A percentile compares a stretch with the other conserved stretches of the same genome.
Conservation (phyloP, 2,113 vertebrate species). For the Corvus moneduloides region DNA sequence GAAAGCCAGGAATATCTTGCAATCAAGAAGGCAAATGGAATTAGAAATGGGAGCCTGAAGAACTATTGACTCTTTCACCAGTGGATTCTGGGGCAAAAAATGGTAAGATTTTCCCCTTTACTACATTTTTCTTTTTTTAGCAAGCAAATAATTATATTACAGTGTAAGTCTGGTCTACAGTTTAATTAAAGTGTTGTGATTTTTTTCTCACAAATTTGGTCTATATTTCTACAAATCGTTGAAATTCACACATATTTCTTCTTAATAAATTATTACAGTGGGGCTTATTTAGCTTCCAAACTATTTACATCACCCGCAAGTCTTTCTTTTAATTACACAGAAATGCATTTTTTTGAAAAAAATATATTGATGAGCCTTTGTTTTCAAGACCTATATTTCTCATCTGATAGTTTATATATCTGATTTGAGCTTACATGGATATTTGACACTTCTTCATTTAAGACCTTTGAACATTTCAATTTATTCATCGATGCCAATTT, state of each 20-base stretch:
- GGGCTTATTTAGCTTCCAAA: not conserved
- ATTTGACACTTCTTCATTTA: not conserved
- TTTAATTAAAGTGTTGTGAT: not conserved
- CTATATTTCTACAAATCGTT: not conserved
- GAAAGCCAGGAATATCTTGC: not conserved
- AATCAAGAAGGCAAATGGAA: not conserved
- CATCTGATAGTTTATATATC: not conserved
- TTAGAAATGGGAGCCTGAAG: not conserved
- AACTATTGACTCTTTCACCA: not conserved
- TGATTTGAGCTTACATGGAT: not conserved
- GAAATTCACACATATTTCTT: not conserved
- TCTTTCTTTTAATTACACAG: not conserved
- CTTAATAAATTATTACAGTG: not conserved
- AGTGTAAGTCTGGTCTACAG: not conserved
- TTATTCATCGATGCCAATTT: not conserved
- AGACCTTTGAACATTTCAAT: not conserved
- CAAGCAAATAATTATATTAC: not conserved
- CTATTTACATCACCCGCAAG: not conserved
- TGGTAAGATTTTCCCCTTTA: not conserved
- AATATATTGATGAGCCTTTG: accelerated
- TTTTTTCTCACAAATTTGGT: not conserved
- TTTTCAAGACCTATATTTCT: not conserved
- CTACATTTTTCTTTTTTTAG: not conserved
- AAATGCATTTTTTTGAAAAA: not conserved
- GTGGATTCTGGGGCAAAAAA: accelerated